Percentiles rank a stretch among this genome's conserved stretches.
phyloP scores from a whole-genome alignment of 2,888 invertebrate species.

The Heliconius sara region DNA sequence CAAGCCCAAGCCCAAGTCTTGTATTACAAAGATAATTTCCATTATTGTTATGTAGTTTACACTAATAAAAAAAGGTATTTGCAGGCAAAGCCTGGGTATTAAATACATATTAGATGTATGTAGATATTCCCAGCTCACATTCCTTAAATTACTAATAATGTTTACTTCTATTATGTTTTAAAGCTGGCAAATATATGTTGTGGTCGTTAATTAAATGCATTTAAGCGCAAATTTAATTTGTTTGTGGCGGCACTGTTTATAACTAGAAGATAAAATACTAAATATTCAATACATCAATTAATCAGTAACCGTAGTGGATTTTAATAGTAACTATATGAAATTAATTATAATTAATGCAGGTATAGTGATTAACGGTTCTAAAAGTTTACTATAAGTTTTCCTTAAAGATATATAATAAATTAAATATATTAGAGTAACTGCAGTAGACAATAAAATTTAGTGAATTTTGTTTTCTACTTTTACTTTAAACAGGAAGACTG shows the following conservation, averaged over 20 bases:
- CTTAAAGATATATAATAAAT: too few species aligned
- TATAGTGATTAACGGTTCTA: too few species aligned
- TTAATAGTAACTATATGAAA: background rate
- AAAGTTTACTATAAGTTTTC: too few species aligned
- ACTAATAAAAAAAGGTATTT: background rate
- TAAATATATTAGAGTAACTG: too few species aligned
- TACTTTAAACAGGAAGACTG: too few species aligned
- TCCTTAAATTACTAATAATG: background rate
- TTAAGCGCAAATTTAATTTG: constrained; percentile 30
- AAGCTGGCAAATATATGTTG: background rate
- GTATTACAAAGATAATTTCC: too few species aligned
- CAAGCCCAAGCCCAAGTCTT: too few species aligned
- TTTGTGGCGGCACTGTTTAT: constrained; percentile 16
- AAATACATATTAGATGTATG: background rate
- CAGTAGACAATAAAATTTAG: too few species aligned
- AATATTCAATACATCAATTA: constrained; percentile 8
- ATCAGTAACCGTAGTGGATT: background rate
- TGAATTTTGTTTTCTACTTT: too few species aligned
- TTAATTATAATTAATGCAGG: background rate
- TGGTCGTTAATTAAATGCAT: constrained; percentile 22
- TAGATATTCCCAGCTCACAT: background rate
- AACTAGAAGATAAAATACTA: constrained; percentile 7
- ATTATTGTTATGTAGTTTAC: too few species aligned
- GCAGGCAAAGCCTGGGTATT: background rate
- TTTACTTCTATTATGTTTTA: constrained; percentile 3